Conservation (phyloP, 2,797 vertebrate genomes). For the Amblyraja radiata region DNA sequence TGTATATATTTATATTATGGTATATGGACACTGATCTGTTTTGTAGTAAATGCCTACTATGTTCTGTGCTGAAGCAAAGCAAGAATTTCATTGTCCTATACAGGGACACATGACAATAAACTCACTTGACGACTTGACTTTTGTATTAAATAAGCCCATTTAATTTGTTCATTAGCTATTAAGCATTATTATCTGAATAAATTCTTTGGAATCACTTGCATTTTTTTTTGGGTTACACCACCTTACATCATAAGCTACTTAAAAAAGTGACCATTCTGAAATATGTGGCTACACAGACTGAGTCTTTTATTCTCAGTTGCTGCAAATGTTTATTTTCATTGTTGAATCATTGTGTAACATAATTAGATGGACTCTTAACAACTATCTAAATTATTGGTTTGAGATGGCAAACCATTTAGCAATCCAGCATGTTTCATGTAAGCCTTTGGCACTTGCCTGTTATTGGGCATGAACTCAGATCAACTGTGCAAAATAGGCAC, state of each 20-base stretch:
- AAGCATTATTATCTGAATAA: neutral
- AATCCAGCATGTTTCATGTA: neutral
- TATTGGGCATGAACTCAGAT: neutral
- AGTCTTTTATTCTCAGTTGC: neutral
- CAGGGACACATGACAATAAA: too few species aligned
- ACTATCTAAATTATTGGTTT: constrained; percentile 2
- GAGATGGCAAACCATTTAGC: too few species aligned
- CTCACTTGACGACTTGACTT: too few species aligned
- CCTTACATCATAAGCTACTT: neutral
- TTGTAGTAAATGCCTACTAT: too few species aligned
- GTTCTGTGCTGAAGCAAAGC: too few species aligned
- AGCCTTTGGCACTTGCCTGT: neutral
- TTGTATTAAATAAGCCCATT: neutral
- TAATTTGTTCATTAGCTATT: neutral
- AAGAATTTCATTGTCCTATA: too few species aligned
- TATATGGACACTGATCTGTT: too few species aligned
- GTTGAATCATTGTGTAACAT: neutral
- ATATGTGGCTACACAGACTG: neutral
- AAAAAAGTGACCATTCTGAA: neutral
- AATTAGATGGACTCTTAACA: neutral
- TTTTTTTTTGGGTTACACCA: neutral
- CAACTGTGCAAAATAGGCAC: neutral
- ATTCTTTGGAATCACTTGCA: neutral
- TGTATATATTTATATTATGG: too few species aligned
- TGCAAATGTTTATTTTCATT: neutral